phyloP scores from a whole-genome alignment of 92 coral and sea anemone species.

The Paragorgia papillata region DNA sequence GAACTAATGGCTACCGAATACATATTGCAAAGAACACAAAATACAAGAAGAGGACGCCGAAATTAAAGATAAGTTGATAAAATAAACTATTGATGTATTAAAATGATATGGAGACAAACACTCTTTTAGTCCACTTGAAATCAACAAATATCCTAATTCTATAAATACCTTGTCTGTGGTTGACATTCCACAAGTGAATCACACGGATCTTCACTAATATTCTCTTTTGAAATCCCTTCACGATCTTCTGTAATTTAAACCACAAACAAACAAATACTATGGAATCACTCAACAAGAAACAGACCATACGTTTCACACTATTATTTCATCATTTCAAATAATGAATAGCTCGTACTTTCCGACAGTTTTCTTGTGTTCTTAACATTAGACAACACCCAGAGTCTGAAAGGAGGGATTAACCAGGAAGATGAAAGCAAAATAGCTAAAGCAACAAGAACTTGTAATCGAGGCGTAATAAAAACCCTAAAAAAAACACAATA shows the following conservation, averaged over 20 bases:
- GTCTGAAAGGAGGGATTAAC: slow-evolving; percentile 30
- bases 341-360: background rate
- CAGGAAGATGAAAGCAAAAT: slow-evolving; percentile 23
- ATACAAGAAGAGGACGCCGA: no score
- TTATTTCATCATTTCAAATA: background rate
- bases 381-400: slow-evolving; percentile 18
- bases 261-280: background rate
- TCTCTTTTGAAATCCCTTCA: no score
- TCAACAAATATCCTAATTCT: background rate
- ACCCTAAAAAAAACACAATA: slow-evolving; percentile 4
- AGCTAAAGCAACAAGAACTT: slow-evolving; percentile 17
- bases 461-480: slow-evolving; percentile 27
- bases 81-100: no score
- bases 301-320: background rate
- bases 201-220: background rate
- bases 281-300: background rate
- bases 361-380: slow-evolving; percentile 14
- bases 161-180: background rate
- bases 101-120: no score
- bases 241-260: slow-evolving; percentile 1
- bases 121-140: background rate
- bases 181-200: background rate
- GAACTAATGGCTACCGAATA: no score
- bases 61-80: no score
- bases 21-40: no score